Evolutionary conservation across 2,888 invertebrate genomes (phyloP), one percentile per base, ranked within the genome.

Genomic region (Diarsia brunnea): DNA sequence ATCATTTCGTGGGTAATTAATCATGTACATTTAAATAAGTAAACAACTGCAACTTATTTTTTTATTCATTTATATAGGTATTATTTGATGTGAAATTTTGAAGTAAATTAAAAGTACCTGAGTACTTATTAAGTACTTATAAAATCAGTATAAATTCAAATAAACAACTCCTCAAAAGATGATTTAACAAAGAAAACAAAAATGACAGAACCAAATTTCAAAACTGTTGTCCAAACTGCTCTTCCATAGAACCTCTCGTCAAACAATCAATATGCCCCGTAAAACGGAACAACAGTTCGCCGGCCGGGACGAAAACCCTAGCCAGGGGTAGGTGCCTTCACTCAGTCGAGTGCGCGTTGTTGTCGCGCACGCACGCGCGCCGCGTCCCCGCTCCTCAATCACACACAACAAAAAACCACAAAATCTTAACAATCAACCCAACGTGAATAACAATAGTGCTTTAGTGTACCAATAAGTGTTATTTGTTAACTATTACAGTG

Each of bases 221-320:
- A 60, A 58, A n/a, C 1, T n/a, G 4, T 16, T 38, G 27, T 21
- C 27, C n/a, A n/a, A 79, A 60, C 21, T 14, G 19, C 53, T 55
- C 16, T 14, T 68, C 27, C n/a, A 21, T 8, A 45, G 10, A 31
- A 65, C 24, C 5, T 43, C 58, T 63, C 14, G 19, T 43, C 66
- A 68, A 65, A 82, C 84, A 87, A 87, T 88, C 87, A 84, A 88
- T 87, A 88, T 68, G 69, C 69, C 51, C 84, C 91, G 92, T 93
- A 87, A 81, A 95, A 95, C 89, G 96, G 92, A 95, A 93, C 94
- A 94, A 78, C 84, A 88, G 79, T 89, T 89, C 91, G 91, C 93
- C 95, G 93, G 95, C 95, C 94, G 95, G 95, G 94, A 92, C 92
- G 93, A 91, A 91, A 90, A 92, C 93, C 93, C 93, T 94, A 92